Conservation (phyloP, 2,888 invertebrate species). For the Coecobrya sp. region DNA sequence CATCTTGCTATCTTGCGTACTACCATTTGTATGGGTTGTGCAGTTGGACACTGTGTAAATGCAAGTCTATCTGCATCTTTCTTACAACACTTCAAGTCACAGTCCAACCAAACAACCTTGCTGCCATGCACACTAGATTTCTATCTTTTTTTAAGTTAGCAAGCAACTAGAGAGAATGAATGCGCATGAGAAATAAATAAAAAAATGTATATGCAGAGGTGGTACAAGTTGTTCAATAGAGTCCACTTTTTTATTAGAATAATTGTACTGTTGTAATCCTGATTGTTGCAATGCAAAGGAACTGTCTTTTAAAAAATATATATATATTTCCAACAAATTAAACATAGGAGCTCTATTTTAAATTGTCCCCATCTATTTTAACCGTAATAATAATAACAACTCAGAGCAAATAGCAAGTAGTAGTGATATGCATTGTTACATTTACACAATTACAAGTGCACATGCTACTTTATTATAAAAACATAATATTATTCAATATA, state of each 20-base stretch:
- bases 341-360: slow-evolving; percentile 15
- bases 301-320: slow-evolving; percentile 11
- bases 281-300: slow-evolving; percentile 39
- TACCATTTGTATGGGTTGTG: background rate
- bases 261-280: background rate
- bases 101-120: background rate
- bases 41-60: background rate
- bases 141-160: too few relatives aligned
- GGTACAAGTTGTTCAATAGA: background rate
- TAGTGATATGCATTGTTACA: slow-evolving; percentile 33
- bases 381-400: background rate
- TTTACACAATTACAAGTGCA: slow-evolving; percentile 10
- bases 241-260: background rate
- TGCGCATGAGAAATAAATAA: too few relatives aligned
- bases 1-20: slow-evolving; percentile 39
- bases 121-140: too few relatives aligned
- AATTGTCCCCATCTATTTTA: slow-evolving; percentile 32
- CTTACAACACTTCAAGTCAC: too few relatives aligned
- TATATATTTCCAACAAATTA: slow-evolving; percentile 5
- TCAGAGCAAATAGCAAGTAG: background rate
- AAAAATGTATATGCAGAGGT: too few relatives aligned
- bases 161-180: too few relatives aligned
- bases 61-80: too few relatives aligned
- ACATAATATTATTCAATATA: background rate
- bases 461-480: slow-evolving; percentile 12